A percentile compares a stretch with the other conserved stretches of the same genome.
phyloP scores from a whole-genome alignment of 2,888 invertebrate species.

The Orthonevra nobilis region DNA sequence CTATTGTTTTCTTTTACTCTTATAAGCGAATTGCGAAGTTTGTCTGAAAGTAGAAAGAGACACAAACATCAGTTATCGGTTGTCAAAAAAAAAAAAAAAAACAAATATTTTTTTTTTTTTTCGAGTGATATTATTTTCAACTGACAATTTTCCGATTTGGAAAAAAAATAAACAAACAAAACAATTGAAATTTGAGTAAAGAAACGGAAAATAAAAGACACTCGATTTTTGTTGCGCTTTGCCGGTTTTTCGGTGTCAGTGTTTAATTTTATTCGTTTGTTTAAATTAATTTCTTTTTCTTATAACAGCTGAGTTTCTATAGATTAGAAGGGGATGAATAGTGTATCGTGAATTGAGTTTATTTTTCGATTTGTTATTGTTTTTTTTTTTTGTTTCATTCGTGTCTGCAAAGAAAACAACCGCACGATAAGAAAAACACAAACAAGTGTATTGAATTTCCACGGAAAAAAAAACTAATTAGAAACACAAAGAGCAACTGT shows the following conservation, averaged over 20 bases:
- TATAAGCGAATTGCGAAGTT: no score
- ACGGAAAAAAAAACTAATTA: constrained; percentile 36
- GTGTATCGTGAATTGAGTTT: background rate
- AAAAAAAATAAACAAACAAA: no score
- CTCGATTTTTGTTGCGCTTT: constrained; percentile 22
- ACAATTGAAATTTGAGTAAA: no score
- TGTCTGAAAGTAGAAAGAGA: no score
- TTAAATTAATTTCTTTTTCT: no score
- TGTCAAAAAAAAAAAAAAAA: no score
- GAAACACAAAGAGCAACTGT: constrained; percentile 33
- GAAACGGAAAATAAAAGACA: no score
- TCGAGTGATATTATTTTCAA: no score
- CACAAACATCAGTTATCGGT: no score
- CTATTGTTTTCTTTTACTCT: constrained; percentile 32
- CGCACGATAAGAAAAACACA: no score
- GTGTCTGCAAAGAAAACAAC: constrained; percentile 8
- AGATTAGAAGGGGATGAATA: constrained; percentile 49
- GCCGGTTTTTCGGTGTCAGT: background rate
- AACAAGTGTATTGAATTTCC: constrained; percentile 65
- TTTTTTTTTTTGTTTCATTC: constrained; percentile 19
- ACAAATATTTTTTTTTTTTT: no score
- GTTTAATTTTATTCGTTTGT: constrained; percentile 13
- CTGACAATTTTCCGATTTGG: no score
- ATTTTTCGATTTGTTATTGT: constrained; percentile 62
- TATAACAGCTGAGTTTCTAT: constrained; percentile 50